Conservation (phyloP, 23 tunicate species). For the Trididemnum miniatum region DNA sequence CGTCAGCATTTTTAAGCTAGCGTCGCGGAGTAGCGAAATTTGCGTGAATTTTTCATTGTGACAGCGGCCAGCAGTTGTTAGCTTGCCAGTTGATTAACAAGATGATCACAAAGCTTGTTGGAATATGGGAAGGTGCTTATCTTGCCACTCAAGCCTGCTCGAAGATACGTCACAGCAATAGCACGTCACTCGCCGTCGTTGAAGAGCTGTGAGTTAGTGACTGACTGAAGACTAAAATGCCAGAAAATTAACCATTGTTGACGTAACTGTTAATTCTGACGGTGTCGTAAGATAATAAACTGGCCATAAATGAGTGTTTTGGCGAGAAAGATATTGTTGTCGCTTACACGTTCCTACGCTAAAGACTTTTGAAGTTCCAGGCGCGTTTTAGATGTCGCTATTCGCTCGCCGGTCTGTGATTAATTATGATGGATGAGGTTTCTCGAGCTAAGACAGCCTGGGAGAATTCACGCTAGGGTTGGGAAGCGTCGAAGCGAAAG, state of each 20-base stretch:
- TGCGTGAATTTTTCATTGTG: background rate
- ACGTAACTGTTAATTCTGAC: no score
- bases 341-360: slow-evolving; percentile 1
- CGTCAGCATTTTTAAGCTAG: no score
- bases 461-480: slow-evolving; percentile 39
- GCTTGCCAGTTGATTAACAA: slow-evolving; percentile 17
- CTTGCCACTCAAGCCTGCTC: slow-evolving; percentile 33
- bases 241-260: background rate
- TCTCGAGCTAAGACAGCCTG: slow-evolving; percentile 81
- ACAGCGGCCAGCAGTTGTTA: background rate
- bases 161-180: slow-evolving; percentile 2
- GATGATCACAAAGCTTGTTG: background rate
- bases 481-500: background rate
- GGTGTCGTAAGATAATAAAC: no score
- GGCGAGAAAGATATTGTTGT: no score
- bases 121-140: background rate
- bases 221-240: background rate
- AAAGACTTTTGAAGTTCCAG: slow-evolving; percentile 18
- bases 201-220: background rate
- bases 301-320: no score
- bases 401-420: slow-evolving; percentile 56
- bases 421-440: slow-evolving; percentile 94
- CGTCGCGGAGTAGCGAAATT: no score
- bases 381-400: slow-evolving; percentile 17
- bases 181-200: background rate